phyloP scores from a whole-genome alignment of 2,888 invertebrate genomes.

The Macropis europaea region DNA sequence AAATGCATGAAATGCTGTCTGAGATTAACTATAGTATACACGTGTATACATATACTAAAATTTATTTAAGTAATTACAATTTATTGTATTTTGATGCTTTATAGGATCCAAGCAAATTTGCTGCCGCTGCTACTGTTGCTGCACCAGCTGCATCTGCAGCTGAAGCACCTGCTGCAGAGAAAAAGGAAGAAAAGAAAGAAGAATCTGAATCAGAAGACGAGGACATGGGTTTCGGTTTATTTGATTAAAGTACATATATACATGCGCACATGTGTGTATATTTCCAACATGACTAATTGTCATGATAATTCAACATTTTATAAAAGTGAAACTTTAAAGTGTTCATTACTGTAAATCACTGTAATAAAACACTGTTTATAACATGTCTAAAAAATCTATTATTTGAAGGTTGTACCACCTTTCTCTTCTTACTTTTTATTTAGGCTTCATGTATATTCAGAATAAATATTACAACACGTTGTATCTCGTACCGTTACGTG shows the following conservation, averaged over 20 bases:
- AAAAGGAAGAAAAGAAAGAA: constrained; percentile 86
- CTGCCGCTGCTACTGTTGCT: constrained; percentile 84
- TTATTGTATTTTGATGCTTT: constrained; percentile 63
- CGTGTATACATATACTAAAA: background rate
- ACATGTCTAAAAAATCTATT: too few relatives aligned
- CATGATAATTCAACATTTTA: background rate
- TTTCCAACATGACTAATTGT: background rate
- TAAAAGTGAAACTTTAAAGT: background rate
- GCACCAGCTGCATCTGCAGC: constrained; percentile 83
- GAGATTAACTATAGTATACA: constrained; percentile 44
- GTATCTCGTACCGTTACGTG: too few relatives aligned
- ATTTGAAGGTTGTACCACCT: too few relatives aligned
- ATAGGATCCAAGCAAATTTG: constrained; percentile 97
- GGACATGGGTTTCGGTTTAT: constrained; percentile 98
- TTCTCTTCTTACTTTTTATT: too few relatives aligned
- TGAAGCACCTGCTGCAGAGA: constrained; percentile 86
- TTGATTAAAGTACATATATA: constrained; percentile 84
- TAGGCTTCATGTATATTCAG: too few relatives aligned
- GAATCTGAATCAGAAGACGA: constrained; percentile 92
- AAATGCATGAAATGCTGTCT: constrained; percentile 68
- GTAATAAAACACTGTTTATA: constrained; percentile 42
- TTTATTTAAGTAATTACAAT: background rate
- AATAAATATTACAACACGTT: too few relatives aligned
- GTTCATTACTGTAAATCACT: background rate
- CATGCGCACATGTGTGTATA: background rate